Conservation (phyloP, 2,888 invertebrate species). For the Rhamphomyia laevipes region DNA sequence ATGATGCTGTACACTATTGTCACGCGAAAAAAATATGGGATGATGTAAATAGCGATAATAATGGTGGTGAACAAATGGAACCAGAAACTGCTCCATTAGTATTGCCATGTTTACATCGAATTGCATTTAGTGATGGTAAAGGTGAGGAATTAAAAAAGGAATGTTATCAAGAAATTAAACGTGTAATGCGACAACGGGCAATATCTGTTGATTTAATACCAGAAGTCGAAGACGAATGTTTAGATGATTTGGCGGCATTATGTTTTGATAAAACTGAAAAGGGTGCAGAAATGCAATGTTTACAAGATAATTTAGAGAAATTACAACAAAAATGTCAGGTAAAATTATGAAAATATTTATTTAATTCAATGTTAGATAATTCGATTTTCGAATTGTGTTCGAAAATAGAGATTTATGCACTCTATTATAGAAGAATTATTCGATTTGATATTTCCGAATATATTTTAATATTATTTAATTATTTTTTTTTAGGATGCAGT, state of each 20-base stretch:
- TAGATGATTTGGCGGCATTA: constrained; percentile 68
- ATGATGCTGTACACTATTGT: constrained; percentile 74
- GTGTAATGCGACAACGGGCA: constrained; percentile 88
- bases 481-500: constrained; percentile 43
- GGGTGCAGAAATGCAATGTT: constrained; percentile 85
- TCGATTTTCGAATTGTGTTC: too few relatives aligned
- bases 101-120: constrained; percentile 80
- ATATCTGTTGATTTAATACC: constrained; percentile 87
- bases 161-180: constrained; percentile 61
- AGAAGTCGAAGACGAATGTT: constrained; percentile 82
- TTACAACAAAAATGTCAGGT: constrained; percentile 57
- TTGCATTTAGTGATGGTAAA: constrained; percentile 42
- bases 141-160: constrained; percentile 44
- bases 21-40: constrained; percentile 69
- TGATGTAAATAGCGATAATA: constrained; percentile 40
- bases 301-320: constrained; percentile 73
- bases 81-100: constrained; percentile 74
- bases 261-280: constrained; percentile 79
- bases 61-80: constrained; percentile 44
- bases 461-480: too few relatives aligned
- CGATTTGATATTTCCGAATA: too few relatives aligned
- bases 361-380: too few relatives aligned
- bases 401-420: too few relatives aligned
- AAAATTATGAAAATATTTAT: neutral
- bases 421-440: too few relatives aligned